These are phyloP conservation scores for Heteropelma amictum DNA, from an alignment of 2,888 invertebrate species.

Conservation along the genomic window DNA sequence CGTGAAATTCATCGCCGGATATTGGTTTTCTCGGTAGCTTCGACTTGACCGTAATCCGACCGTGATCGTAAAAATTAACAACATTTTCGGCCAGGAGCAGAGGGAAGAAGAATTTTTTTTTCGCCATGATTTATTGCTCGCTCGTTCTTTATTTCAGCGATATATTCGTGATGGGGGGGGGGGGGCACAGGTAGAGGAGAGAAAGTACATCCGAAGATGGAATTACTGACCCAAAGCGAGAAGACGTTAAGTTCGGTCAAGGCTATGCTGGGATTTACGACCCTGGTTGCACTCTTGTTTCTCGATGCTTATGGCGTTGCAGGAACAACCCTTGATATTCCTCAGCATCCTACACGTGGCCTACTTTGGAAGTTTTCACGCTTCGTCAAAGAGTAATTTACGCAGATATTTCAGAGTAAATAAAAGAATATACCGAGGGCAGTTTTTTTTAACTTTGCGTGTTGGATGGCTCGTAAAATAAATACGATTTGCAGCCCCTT, in stretches of 20 bases:
- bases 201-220: slow-evolving; percentile 19
- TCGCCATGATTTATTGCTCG: slow-evolving; percentile 53
- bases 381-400: not conserved
- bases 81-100: slow-evolving; percentile 50
- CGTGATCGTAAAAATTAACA: slow-evolving; percentile 61
- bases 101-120: slow-evolving; percentile 19
- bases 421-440: not conserved
- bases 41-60: slow-evolving; percentile 56
- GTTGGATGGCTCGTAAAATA: too few species aligned
- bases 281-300: slow-evolving; percentile 12
- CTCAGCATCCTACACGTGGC: slow-evolving; percentile 18
- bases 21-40: slow-evolving; percentile 57
- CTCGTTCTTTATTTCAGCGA: slow-evolving; percentile 17
- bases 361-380: slow-evolving; percentile 2
- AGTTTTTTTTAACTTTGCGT: not conserved
- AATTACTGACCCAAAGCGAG: slow-evolving; percentile 55
- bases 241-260: slow-evolving; percentile 48
- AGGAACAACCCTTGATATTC: slow-evolving; percentile 13
- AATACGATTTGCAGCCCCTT: too few species aligned
- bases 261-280: slow-evolving; percentile 43
- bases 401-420: too few species aligned
- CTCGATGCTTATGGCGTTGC: not conserved
- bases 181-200: slow-evolving; percentile 2
- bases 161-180: not conserved
- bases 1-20: slow-evolving; percentile 45